phyloP scores from a whole-genome alignment of 2,888 invertebrate genomes.

The Morinoia aosen region DNA sequence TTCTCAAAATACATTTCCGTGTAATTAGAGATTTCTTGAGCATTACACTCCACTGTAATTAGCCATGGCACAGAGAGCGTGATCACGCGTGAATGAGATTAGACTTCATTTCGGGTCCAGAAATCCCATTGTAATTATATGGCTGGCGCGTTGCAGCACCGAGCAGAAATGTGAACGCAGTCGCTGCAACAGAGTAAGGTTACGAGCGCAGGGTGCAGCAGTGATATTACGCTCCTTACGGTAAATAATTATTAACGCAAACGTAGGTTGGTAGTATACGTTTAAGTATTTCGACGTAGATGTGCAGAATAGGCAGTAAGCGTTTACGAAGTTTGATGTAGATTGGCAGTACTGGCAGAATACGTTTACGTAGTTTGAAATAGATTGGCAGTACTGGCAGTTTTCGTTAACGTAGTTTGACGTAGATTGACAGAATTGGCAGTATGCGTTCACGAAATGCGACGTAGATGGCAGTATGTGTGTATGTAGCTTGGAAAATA shows the following conservation, averaged over 20 bases:
- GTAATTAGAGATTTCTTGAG: not conserved
- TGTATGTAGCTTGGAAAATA: no score
- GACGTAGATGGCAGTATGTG: no score
- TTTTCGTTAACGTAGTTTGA: no score
- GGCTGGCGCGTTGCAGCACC: not conserved
- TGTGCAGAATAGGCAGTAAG: not conserved
- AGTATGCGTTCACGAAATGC: no score
- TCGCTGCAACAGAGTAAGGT: not conserved
- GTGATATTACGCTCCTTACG: not conserved
- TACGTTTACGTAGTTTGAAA: not conserved
- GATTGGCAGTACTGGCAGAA: not conserved
- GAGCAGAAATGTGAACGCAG: not conserved
- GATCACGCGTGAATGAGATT: not conserved
- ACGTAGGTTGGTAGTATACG: not conserved
- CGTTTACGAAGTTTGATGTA: not conserved
- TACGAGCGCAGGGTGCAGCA: not conserved
- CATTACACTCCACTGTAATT: not conserved
- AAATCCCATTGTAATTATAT: not conserved
- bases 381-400: not conserved
- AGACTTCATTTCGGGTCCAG: not conserved
- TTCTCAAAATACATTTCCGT: not conserved
- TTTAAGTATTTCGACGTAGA: not conserved
- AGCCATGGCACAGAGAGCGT: not conserved
- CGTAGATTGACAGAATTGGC: no score
- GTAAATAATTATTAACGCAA: not conserved